phyloP scores from a whole-genome alignment of 2,888 invertebrate species.

The Philonicus albiceps region DNA sequence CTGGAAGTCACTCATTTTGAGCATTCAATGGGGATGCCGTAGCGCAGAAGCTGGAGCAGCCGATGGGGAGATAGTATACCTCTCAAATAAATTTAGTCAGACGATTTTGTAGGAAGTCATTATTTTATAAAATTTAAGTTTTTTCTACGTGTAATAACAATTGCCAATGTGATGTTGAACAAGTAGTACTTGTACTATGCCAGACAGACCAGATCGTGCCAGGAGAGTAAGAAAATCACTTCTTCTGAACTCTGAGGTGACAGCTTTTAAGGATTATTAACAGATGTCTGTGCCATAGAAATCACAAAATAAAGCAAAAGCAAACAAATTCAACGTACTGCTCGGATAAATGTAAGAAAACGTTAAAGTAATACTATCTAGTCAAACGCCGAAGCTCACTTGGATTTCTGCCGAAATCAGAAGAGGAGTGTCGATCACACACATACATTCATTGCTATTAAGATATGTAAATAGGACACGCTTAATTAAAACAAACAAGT shows the following conservation, averaged over 20 bases:
- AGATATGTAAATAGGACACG: slow-evolving; percentile 15
- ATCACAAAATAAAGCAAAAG: neutral
- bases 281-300: slow-evolving; percentile 10
- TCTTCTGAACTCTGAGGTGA: neutral
- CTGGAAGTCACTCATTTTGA: neutral
- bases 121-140: neutral
- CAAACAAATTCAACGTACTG: slow-evolving; percentile 6
- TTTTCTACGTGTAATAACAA: slow-evolving; percentile 13
- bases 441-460: slow-evolving; percentile 3
- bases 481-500: neutral
- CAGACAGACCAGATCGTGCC: neutral
- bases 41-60: neutral
- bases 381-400: slow-evolving; percentile 34
- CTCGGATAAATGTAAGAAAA: slow-evolving; percentile 5
- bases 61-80: neutral
- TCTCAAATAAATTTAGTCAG: neutral
- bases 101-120: neutral
- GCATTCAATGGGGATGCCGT: neutral
- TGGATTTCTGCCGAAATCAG: slow-evolving; percentile 27
- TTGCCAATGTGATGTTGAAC: neutral
- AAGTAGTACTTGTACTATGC: neutral
- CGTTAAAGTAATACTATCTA: slow-evolving; percentile 11
- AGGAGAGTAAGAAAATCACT: neutral
- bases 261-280: neutral
- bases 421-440: slow-evolving; percentile 10